Evolutionary conservation across 37 sponge, comb jelly and placozoan species (phyloP), one percentile per base, ranked within the genome.

Genomic region (Chondrilla cf. caribensis): DNA sequence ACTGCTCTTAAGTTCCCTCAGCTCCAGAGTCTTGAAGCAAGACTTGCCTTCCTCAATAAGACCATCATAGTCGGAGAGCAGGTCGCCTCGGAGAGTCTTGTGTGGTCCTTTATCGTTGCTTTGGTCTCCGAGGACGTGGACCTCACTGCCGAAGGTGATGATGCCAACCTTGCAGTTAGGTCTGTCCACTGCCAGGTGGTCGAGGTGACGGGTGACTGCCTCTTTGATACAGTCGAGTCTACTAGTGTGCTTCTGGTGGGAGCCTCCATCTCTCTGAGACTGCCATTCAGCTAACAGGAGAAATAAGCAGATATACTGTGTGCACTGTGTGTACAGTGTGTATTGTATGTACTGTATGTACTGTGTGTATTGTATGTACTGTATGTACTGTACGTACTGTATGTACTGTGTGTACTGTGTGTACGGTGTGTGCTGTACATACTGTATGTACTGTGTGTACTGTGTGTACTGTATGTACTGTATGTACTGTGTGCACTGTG

Each of bases 151-250:
- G 38, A 82, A 82, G 35, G 70, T 70, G 51, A 82, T 60, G 33
- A 82, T 29, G 43, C 83, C 68, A 41, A 82, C 73, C 26, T 55
- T 86, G 40, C 78, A 87, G 38, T 88, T 66, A 1, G 92, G 92
- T n/a, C 70, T 65, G 2, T 91, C 90, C 59, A 89, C 71, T 11
- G 84, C 60, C 79, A 95, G 78, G 71, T 87, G 89, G 6, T 90
- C 91, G 58, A 96, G 32, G 58, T 96, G 92, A 29, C 97, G 78
- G 32, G 70, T 86, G 28, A 96, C 92, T 7, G 97, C 97, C 58
- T 90, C 92, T 72, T 93, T 89, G 70, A 96, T 88, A 79, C 93
- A 89, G 40, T 91, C 92, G 38, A 96, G 87, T 39, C 97, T 84
- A 22, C 89, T 89, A 68, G 93, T 82, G 32, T 91, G 81, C 25